Evolutionary conservation across 1,140 invertebrate genomes (phyloP), one percentile per base, ranked within the genome.

Genomic region (Brachionus rotundiformis): DNA sequence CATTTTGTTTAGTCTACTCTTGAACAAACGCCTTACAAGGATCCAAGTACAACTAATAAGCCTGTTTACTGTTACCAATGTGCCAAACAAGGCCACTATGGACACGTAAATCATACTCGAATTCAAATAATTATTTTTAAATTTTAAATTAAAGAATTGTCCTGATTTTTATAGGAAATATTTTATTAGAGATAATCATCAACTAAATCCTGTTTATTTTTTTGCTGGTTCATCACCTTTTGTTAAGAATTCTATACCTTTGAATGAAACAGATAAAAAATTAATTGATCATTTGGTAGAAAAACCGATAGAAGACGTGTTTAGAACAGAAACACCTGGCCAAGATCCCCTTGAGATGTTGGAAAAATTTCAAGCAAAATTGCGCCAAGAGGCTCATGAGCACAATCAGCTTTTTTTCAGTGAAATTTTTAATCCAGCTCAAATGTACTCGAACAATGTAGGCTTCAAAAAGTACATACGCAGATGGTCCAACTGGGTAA

Each of bases 141-240:
- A 25, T 33, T 23, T 39, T 39, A 59, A 59, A n/a, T 16, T 54
- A 7, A 54, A 79, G 76, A 63, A 79, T 10, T 79, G 76, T 79
- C 76, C 76, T 16, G 76, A 79, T 25, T 79, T 79, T 79, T 63
- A 79, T 63, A 36, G 76, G 10, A 79, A 79, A 79, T 79, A 79
- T 41, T 79, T 79, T 41, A 79, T 79, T 13, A 25, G 76, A 33
- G 76, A 79, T 27, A 79, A 79, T 63, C 59, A 59, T 79, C 76
- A 79, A n/a, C 13, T 79, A 11, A 79, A 79, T n/a, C 76, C 76
- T 41, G 76, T 79, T 16, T 79, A 79, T 41, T 79, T 79, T 59
- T 79, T 79, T 63, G 76, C 76, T 16, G 76, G 76, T 23, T 79
- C 76, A 11, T 79, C 76, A 25, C 76, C 76, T 39, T 79, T 79